A percentile compares a stretch with the other conserved stretches of the same genome.
These are phyloP conservation scores for Proisotoma minuta DNA, from an alignment of 2,888 invertebrate genomes.

Conservation along the genomic window DNA sequence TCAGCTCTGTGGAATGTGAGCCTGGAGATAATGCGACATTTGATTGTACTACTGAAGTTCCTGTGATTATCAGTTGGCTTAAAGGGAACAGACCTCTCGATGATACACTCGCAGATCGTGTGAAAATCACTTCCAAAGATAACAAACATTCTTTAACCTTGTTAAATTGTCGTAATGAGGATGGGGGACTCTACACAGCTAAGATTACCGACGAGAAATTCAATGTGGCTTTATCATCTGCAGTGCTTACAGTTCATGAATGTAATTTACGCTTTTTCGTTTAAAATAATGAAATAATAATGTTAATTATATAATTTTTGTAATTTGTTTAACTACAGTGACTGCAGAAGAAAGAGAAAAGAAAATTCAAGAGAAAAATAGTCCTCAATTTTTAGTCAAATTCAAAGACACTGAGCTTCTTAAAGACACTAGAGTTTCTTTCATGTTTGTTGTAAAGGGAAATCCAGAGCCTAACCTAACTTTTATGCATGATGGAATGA, in stretches of 20 bases:
- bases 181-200: conserved; percentile 86
- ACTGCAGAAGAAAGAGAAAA: conserved; percentile 66
- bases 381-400: conserved; percentile 77
- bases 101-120: conserved; percentile 69
- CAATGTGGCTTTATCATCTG: conserved; percentile 69
- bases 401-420: conserved; percentile 82
- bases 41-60: conserved; percentile 68
- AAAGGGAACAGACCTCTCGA: conserved; percentile 80
- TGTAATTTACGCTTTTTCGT: conserved; percentile 57
- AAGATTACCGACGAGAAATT: conserved; percentile 67
- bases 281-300: conserved; percentile 1
- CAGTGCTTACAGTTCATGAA: conserved; percentile 79
- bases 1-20: conserved; percentile 40
- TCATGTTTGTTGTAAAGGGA: conserved; percentile 78
- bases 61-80: conserved; percentile 68
- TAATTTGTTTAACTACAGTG: conserved; percentile 53
- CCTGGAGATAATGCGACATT: conserved; percentile 75
- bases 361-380: conserved; percentile 62
- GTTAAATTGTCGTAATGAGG: conserved; percentile 67
- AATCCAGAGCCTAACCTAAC: conserved; percentile 82
- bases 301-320: background rate
- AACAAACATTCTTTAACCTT: conserved; percentile 65
- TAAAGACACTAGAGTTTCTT: conserved; percentile 63
- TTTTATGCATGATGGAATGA: conserved; percentile 58
- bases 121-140: conserved; percentile 60